Evolutionary conservation across 2,113 vertebrate species (phyloP), one percentile per base, ranked within the genome.

Genomic region (Sorex fumeus): DNA sequence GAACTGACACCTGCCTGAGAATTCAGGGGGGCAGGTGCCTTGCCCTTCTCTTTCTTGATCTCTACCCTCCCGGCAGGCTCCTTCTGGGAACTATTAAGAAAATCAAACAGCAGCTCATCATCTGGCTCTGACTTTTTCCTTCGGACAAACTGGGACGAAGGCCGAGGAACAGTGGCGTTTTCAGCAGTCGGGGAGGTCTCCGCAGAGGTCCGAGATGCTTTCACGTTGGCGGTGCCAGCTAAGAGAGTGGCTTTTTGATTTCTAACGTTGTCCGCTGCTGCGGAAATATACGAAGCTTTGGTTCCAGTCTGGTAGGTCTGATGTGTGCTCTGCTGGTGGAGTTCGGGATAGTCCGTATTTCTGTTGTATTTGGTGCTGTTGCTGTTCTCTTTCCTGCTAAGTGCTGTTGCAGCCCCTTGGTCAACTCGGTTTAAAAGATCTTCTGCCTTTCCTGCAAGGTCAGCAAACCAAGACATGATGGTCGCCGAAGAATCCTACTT

Each of bases 31-130:
- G 97, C 97, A 1, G 98, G 96, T 75, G 97, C 95, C 94, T 97
- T 98, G 86, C 91, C 93, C 47, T 95, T 97, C 50, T 99, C 99
- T 92, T 97, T 98, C 95, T 97, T 99, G 60, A 98, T 96, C 72
- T 99, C 99, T 84, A 98, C 97, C 94, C 96, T 98, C 89, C 97
- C 98, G 2, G 97, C 97, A 43, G 98, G 98, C 2, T 98, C 98
- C 62, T 99, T 99, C 75, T 99, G 99, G 0, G 99, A 98, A 96
- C 99, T 99, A 96, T 99, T 99, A 84, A 99, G 98, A 97, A 99
- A 99, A 97, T 99, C 98, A 98, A 99, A 99, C 0, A 99, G 98
- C 93, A 99, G 97, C 90, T 99, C 99, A 76, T 99, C 99, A n/a
- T 99, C 98, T 82, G 99, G 98, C 90, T 99, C 99, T 9, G 98